Base-by-base conservation (phyloP, 2,113 vertebrate genomes). In the Bambusicola thoracicus region DNA sequence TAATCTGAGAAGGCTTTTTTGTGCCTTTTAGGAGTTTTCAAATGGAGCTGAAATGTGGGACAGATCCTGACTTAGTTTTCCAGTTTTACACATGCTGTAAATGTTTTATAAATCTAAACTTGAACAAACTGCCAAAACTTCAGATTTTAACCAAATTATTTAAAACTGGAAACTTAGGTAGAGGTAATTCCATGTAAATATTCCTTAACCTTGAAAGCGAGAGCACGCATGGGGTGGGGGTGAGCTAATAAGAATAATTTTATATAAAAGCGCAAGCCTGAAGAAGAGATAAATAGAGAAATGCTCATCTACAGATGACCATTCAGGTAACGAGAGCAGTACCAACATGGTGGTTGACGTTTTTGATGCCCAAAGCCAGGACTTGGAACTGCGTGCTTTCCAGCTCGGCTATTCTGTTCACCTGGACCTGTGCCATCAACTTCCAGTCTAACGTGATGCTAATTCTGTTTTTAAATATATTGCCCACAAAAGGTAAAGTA, bases 371-470 rank as follows among this genome's bases (percentile, higher is more conserved):
- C 70, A 14, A 77, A 48, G 1, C 11, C 10, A 82, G 58, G 19
- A 10, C 24, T 48, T 82, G 72, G 58, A 73, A 40, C 22, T 38
- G 48, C 19, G 4, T 65, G 22, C 29, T 63, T 62, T 58, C 3
- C 65, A 38, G 58, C 24, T 58, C 18, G 34, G 30, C 10, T 18
- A 72, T 51, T 43, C 25, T 40, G 48, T 79, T 78, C 24, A 69
- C 20, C 59, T 62, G 61, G 6, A 36, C 10, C 27, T 91, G 17
- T 41, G 87, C 22, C 36, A 36, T 91, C 41, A 48, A 30, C 15
- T 0, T 0, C 51, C 13, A 20, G 17, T 20, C 6, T 1, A 6
- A 22, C n/a, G 5, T 53, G 48, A n/a, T 89, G 30, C 20, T 72
- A 32, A 56, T 73, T 72, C 70, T 44, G 24, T 17, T 79, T 43